These are phyloP conservation scores for Alfaro cultratus DNA, from an alignment of 2,797 vertebrate species.

Conservation along the genomic window DNA sequence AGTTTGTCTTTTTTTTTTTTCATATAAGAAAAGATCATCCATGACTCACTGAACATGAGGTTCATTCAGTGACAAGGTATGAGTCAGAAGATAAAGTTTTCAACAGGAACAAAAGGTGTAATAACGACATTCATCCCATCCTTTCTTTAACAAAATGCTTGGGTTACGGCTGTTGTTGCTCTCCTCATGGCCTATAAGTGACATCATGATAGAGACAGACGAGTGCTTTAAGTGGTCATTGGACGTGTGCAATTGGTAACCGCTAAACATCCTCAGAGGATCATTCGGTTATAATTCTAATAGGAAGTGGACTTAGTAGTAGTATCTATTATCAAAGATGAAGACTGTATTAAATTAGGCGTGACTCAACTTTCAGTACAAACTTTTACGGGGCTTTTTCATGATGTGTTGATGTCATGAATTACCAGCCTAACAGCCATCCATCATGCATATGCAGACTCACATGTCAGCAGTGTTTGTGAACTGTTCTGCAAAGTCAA, in stretches of 20 bases:
- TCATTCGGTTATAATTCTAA: background rate
- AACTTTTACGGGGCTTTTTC: background rate
- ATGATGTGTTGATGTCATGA: background rate
- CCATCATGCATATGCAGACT: slow-evolving; percentile 36
- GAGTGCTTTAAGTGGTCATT: background rate
- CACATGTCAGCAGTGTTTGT: slow-evolving; percentile 70
- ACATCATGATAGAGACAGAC: background rate
- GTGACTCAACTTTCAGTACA: background rate
- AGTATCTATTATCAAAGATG: background rate
- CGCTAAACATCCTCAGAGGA: background rate
- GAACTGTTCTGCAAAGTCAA: slow-evolving; percentile 70
- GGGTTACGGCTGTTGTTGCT: background rate
- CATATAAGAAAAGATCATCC: slow-evolving; percentile 37
- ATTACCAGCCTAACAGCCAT: background rate
- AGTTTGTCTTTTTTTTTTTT: slow-evolving; percentile 32
- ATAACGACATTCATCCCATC: slow-evolving; percentile 34
- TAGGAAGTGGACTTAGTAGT: background rate
- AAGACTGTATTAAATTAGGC: background rate
- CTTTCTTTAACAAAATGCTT: background rate
- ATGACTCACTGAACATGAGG: slow-evolving; percentile 62
- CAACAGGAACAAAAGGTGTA: slow-evolving; percentile 30
- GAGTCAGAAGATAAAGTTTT: slow-evolving; percentile 61
- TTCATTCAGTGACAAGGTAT: slow-evolving; percentile 51
- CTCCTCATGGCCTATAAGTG: background rate
- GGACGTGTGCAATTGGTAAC: background rate